Conservation (phyloP, 2,113 vertebrate genomes). For the Dinomys branickii region DNA sequence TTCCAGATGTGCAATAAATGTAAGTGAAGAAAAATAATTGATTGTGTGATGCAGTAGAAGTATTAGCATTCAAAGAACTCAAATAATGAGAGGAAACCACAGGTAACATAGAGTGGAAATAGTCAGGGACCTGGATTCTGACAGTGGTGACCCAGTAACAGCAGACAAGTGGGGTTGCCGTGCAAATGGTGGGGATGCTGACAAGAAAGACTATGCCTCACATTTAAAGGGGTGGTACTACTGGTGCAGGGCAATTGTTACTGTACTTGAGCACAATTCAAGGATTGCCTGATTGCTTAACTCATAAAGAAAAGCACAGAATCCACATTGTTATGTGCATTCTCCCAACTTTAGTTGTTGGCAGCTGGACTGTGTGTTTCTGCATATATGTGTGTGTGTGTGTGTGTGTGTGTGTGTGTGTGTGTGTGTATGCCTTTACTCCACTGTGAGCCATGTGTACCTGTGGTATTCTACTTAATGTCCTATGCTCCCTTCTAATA, state of each 20-base stretch:
- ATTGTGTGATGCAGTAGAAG: not conserved
- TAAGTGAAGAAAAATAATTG: not conserved
- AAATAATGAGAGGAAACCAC: not conserved
- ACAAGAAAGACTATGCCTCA: rapidly evolving
- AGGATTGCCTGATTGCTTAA: not conserved
- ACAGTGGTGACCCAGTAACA: not conserved
- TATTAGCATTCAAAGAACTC: not conserved
- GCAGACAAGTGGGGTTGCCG: not conserved
- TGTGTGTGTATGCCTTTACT: not conserved
- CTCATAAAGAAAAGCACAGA: not conserved
- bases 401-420: not conserved
- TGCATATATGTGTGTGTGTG: too few species aligned
- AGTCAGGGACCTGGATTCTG: not conserved
- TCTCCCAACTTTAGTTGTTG: not conserved
- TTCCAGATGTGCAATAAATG: not conserved
- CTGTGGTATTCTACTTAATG: not conserved
- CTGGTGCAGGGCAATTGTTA: rapidly evolving
- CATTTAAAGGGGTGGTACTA: not conserved
- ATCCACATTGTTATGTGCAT: not conserved
- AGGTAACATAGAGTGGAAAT: not conserved
- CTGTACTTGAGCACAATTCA: not conserved
- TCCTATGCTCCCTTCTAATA: not conserved
- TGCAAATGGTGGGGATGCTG: not conserved
- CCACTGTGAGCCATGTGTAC: not conserved
- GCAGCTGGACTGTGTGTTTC: not conserved